Evolutionary conservation across 2,113 vertebrate genomes (phyloP), one percentile per base, ranked within the genome.

Genomic region (Tetrax tetrax): DNA sequence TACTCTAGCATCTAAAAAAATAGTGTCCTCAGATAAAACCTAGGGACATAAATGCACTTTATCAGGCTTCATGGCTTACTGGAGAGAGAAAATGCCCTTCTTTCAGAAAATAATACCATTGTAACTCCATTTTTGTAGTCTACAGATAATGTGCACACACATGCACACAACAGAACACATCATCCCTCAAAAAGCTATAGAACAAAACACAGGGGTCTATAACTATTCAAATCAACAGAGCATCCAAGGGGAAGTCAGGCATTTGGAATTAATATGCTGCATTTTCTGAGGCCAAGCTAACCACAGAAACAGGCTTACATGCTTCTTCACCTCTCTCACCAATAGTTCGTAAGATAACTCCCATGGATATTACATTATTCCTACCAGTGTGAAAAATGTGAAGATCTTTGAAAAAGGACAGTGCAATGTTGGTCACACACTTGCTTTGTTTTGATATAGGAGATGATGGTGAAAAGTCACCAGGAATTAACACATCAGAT

Each of bases 401-500:
- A 75, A 80, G 23, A 24, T n/a, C 14, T 61, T 60, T 83, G 27
- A 54, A 61, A 65, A 82, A 71, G 12, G 5, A 22, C 41, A 54
- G 1, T 50, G 50, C 24, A 83, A 33, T 20, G 14, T 33, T 23
- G 23, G n/a, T 57, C 83, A 64, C 43, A 27, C 4, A 12, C 12
- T 53, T 77, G 7, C 25, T 87, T 92, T 63, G 15, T 82, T 90
- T 78, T 91, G 28, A 75, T 65, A 22, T 14, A 98, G 98, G 75
- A 86, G 74, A 92, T 43, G 74, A 92, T 43, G 43, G 14, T n/a
- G 96, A 97, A 33, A 96, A 96, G 19, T 95, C 97, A 81, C 37
- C 65, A 74, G 56, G 95, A 2, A 41, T 89, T 21, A 98, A 98
- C 76, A 93, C 98, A 8, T 51, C 97, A 48, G 98, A 99, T 59